phyloP scores from a whole-genome alignment of 2,888 invertebrate species.

The Ophion slaviceki region DNA sequence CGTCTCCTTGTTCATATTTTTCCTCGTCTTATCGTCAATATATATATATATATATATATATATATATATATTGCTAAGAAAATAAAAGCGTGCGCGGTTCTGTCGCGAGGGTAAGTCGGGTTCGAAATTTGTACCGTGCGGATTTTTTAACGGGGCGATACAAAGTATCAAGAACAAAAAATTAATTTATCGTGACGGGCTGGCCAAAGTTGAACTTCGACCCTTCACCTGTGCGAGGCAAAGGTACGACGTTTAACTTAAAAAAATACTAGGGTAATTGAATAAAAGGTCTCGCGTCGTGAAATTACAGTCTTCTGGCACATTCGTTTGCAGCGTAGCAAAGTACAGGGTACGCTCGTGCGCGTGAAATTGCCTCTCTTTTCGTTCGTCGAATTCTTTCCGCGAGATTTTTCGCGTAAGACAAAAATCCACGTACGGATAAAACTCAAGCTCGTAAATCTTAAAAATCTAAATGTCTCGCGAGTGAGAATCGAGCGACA shows the following conservation, averaged over 20 bases:
- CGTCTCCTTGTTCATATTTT: constrained; percentile 25
- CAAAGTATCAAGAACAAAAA: constrained; percentile 61
- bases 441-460: constrained; percentile 68
- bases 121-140: constrained; percentile 78
- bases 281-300: constrained; percentile 62
- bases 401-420: constrained; percentile 43
- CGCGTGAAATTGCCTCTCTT: constrained; percentile 33
- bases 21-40: constrained; percentile 69
- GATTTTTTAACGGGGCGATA: constrained; percentile 71
- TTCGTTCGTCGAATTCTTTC: constrained; percentile 6
- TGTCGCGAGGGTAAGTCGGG: constrained; percentile 35
- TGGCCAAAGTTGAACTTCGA: constrained; percentile 57
- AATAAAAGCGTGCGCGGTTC: constrained; percentile 57
- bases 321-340: constrained; percentile 68
- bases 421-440: constrained; percentile 59
- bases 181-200: constrained; percentile 74
- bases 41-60: constrained; percentile 78
- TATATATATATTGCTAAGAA: constrained; percentile 68
- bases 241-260: constrained; percentile 61
- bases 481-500: constrained; percentile 75
- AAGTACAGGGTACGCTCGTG: constrained; percentile 48
- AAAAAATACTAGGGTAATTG: constrained; percentile 74
- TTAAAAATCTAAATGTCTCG: constrained; percentile 72
- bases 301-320: constrained; percentile 69
- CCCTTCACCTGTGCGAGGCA: neutral